Base-by-base conservation (phyloP, 2,113 vertebrate species). In the Mystacornis crossleyi region DNA sequence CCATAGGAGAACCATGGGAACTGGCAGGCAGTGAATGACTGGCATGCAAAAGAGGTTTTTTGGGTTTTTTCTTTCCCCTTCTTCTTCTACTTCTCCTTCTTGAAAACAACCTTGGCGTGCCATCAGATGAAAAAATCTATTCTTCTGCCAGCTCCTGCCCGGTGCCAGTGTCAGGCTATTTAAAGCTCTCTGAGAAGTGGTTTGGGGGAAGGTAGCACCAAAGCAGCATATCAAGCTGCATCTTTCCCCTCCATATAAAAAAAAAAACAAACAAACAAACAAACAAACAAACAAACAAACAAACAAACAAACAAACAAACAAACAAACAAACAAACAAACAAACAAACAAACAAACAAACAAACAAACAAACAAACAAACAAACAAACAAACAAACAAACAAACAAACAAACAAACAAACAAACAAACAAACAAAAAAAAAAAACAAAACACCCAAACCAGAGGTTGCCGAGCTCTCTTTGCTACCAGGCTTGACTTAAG, bases 1-100 rank as follows among this genome's bases (percentile, higher is more conserved):
- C 96, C 93, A 86, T 82, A 91, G 90, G 77, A 85, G 53, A 97
- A 97, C 95, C 94, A 94, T 92, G 75, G 93, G 85, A 96, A 97
- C 85, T 72, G 89, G 86, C 58, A 92, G 80, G 86, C 93, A 88
- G 38, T 95, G 91, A 96, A 95, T 94, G 92, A 73, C 72, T 95
- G 94, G 94, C 93, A 75, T 89, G 87, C 34, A 85, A 87, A 93
- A 95, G 18, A 42, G 33, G 2, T 31, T 33, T 86, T 72, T 42
- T 3, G 28, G 17, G 13, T 28, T 53, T 57, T 31, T 66, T 81
- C 28, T 61, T 20, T 45, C 50, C 29, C 31, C 53, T 87, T 74
- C 70, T 69, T 86, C 86, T 95, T 78, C 94, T 94, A 15, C 79
- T 92, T 38, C 72, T 91, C 18, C 87, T 92, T 62, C 93, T 94